Percentiles rank a stretch among this genome's conserved stretches.
phyloP scores from a whole-genome alignment of 2,888 invertebrate species.

The Drosophila picticornis region DNA sequence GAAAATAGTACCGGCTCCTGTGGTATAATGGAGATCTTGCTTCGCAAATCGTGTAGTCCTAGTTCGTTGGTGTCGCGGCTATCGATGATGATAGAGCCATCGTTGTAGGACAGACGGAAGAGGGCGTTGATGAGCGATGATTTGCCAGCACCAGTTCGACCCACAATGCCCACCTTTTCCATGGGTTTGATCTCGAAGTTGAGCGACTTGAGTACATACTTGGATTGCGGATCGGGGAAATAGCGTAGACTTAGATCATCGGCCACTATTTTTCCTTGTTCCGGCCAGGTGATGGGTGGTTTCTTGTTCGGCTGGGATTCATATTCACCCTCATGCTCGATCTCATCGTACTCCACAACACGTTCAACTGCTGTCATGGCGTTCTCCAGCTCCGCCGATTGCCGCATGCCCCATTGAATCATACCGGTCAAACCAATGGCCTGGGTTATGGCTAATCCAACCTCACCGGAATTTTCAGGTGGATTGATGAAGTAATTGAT shows the following conservation, averaged over 20 bases:
- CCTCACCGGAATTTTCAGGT: conserved; percentile 89
- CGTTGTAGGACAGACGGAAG: conserved; percentile 91
- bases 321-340: conserved; percentile 86
- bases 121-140: conserved; percentile 89
- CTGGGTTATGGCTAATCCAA: conserved; percentile 92
- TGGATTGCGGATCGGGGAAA: conserved; percentile 87
- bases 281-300: conserved; percentile 90
- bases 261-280: conserved; percentile 89
- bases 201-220: conserved; percentile 90
- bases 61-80: conserved; percentile 89
- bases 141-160: conserved; percentile 91
- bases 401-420: conserved; percentile 93
- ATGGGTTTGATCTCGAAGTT: conserved; percentile 87
- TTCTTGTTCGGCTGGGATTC: conserved; percentile 88
- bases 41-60: conserved; percentile 91
- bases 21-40: conserved; percentile 93
- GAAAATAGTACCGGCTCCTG: conserved; percentile 94
- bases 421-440: conserved; percentile 90
- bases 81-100: conserved; percentile 93
- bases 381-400: conserved; percentile 95
- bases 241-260: conserved; percentile 90
- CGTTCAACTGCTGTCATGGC: conserved; percentile 96
- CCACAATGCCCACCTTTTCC: conserved; percentile 90
- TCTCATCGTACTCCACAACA: conserved; percentile 88
- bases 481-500: conserved; percentile 92